A percentile compares a stretch with the other conserved stretches of the same genome.
Conservation (phyloP, 2,113 vertebrate species). For the Porphyrio hochstetteri region DNA sequence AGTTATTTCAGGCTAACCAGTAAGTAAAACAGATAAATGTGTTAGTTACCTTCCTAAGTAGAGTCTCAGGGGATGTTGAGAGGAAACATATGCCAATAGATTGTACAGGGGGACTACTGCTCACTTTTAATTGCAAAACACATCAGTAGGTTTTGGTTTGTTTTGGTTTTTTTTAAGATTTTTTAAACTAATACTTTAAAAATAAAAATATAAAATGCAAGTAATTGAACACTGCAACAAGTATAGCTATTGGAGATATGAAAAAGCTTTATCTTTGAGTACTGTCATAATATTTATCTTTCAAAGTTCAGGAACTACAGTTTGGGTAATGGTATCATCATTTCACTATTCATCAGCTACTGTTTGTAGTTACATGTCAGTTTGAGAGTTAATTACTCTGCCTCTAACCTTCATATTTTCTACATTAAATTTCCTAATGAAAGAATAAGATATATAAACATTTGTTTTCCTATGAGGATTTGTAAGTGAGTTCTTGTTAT, state of each 20-base stretch:
- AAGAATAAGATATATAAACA: neutral
- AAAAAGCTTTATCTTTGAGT: neutral
- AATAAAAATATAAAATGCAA: neutral
- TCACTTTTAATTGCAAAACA: conserved; percentile 13
- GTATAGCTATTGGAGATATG: neutral
- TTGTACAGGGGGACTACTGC: neutral
- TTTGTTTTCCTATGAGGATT: neutral
- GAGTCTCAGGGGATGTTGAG: conserved; percentile 1
- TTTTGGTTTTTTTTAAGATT: neutral
- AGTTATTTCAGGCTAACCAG: neutral
- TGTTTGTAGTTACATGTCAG: neutral
- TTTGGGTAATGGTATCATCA: neutral
- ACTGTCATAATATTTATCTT: neutral
- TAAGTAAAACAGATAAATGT: conserved; percentile 14
- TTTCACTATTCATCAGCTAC: neutral
- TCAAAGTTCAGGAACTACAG: neutral
- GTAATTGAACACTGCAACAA: neutral
- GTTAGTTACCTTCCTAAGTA: neutral
- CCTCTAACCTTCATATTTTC: neutral
- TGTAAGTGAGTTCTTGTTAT: neutral
- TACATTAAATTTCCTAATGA: neutral
- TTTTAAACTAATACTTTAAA: neutral
- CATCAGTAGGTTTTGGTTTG: neutral
- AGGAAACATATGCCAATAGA: neutral
- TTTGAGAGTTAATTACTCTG: neutral